phyloP scores from a whole-genome alignment of 2,888 invertebrate species.

The Cataglyphis cursor region DNA sequence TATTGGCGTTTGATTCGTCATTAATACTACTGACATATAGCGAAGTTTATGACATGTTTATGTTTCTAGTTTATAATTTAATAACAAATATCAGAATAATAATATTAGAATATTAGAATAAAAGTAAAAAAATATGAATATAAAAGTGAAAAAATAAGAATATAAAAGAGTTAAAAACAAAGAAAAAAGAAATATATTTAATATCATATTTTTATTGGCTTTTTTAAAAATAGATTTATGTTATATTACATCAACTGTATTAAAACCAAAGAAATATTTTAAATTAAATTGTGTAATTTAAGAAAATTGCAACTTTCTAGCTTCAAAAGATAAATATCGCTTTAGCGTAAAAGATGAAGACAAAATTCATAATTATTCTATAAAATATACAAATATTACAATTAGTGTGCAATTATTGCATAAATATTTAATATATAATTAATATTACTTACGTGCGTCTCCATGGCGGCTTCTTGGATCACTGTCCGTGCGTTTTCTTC shows the following conservation, averaged over 20 bases:
- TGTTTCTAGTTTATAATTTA: background rate
- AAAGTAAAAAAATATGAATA: background rate
- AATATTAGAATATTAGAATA: background rate
- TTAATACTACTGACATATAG: background rate
- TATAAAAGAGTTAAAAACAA: background rate
- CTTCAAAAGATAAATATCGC: background rate
- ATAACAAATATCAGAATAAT: background rate
- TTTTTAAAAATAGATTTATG: background rate
- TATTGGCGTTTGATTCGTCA: background rate
- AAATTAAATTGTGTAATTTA: background rate
- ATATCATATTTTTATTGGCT: background rate
- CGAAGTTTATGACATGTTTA: background rate
- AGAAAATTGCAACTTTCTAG: background rate
- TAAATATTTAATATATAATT: background rate
- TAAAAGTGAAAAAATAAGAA: background rate
- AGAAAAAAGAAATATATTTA: constrained; percentile 5
- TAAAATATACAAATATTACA: background rate
- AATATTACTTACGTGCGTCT: constrained; percentile 21
- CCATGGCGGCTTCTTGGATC: constrained; percentile 17
- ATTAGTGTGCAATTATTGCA: background rate
- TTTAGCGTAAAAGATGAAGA: background rate
- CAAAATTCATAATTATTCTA: constrained; percentile 19
- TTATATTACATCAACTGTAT: too few relatives aligned
- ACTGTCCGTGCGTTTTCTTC: constrained; percentile 20
- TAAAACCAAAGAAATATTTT: background rate